Conservation (phyloP, 2,888 invertebrate genomes). For the Sarcophaga subvicina region DNA sequence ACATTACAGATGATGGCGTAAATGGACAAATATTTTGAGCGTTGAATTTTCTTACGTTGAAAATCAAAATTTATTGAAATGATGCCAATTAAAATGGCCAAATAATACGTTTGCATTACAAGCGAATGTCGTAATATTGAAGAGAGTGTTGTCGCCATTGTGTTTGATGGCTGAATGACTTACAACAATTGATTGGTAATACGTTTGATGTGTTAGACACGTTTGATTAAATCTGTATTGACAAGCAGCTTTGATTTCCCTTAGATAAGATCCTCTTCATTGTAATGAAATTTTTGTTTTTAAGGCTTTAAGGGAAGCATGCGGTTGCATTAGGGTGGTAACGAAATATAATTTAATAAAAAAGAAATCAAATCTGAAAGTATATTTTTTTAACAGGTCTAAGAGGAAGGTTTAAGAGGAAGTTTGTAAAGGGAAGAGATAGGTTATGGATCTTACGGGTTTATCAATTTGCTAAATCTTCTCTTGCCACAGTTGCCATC, state of each 20-base stretch:
- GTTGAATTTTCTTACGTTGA: slow-evolving; percentile 22
- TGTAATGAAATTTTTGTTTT: not conserved
- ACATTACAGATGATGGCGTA: slow-evolving; percentile 18
- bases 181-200: no score
- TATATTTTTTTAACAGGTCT: no score
- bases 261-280: not conserved
- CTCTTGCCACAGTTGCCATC: no score
- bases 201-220: not conserved
- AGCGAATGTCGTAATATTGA: slow-evolving; percentile 36
- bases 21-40: not conserved
- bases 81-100: slow-evolving; percentile 36
- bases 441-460: no score
- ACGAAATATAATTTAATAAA: no score
- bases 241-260: not conserved
- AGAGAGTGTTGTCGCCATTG: not conserved
- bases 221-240: not conserved
- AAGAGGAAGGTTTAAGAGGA: no score
- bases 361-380: no score
- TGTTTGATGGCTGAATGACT: not conserved
- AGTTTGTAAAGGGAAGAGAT: no score
- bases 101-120: slow-evolving; percentile 35
- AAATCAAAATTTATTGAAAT: slow-evolving; percentile 48
- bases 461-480: no score
- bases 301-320: not conserved
- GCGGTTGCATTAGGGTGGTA: not conserved